These are phyloP conservation scores for Hypotaenidia okinawae DNA, from an alignment of 2,797 vertebrate species.

Conservation along the genomic window DNA sequence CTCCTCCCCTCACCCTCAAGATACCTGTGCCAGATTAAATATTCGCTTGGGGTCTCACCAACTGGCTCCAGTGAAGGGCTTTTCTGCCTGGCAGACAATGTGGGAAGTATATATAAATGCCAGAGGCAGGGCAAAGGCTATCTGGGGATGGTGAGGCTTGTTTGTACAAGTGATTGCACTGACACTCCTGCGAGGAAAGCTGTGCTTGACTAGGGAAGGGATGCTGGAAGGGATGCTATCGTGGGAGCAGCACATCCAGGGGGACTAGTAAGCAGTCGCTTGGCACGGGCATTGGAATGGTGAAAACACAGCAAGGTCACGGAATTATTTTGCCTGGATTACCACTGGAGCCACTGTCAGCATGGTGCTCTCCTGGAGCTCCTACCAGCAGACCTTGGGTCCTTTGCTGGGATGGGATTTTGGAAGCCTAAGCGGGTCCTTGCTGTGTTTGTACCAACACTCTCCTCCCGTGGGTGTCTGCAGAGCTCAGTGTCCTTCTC, in stretches of 20 bases:
- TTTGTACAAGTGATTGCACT: neutral
- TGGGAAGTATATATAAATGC: neutral
- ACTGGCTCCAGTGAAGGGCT: neutral
- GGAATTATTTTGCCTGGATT: neutral
- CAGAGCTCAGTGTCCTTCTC: neutral
- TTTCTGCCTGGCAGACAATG: neutral
- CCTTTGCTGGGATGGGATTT: neutral
- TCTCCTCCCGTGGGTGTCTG: neutral
- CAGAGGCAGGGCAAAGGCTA: neutral
- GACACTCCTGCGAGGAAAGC: neutral
- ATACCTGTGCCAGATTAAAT: neutral
- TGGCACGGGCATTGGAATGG: fast-evolving
- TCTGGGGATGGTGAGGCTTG: neutral
- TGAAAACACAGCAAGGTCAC: neutral
- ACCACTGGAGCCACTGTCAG: fast-evolving
- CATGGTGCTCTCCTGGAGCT: neutral
- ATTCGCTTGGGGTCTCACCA: neutral
- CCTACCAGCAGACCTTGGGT: neutral
- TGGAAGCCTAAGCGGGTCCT: neutral
- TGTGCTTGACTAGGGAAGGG: neutral
- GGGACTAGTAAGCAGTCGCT: neutral
- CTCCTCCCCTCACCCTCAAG: neutral
- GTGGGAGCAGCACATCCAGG: fast-evolving
- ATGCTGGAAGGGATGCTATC: neutral
- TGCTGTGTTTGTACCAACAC: neutral